Percentiles rank a stretch among this genome's conserved stretches.
phyloP scores from a whole-genome alignment of 2,797 vertebrate species.

The Euthynnus affinis region DNA sequence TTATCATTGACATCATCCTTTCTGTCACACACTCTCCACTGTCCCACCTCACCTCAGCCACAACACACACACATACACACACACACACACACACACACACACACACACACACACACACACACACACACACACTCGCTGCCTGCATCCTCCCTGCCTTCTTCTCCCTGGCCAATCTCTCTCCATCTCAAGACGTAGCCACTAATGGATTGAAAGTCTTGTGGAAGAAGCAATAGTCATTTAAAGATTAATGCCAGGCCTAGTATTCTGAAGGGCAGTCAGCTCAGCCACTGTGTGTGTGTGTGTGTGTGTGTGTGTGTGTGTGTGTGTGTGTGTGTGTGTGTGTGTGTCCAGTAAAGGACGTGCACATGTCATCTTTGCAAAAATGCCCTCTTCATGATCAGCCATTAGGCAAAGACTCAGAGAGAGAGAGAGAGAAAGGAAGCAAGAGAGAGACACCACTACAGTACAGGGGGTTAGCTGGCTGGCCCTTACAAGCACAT shows the following conservation, averaged over 20 bases:
- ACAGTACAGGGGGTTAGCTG: slow-evolving; percentile 54
- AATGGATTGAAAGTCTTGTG: slow-evolving; percentile 86
- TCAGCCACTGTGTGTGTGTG: slow-evolving; percentile 26
- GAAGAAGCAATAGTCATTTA: slow-evolving; percentile 85
- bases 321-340: slow-evolving; percentile 21
- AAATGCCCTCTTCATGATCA: slow-evolving; percentile 82
- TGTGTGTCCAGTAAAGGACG: slow-evolving; percentile 62
- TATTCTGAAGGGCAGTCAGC: slow-evolving; percentile 83
- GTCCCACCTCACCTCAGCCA: slow-evolving; percentile 1
- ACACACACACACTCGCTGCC: slow-evolving; percentile 15
- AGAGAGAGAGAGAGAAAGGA: slow-evolving; percentile 55
- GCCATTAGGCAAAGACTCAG: slow-evolving; percentile 76
- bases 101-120: slow-evolving; percentile 23
- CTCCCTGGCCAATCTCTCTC: slow-evolving; percentile 76
- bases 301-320: slow-evolving; percentile 27
- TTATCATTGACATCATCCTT: slow-evolving; percentile 85
- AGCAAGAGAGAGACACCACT: slow-evolving; percentile 27
- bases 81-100: slow-evolving; percentile 26
- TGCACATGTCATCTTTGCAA: slow-evolving; percentile 74
- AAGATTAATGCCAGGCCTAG: slow-evolving; percentile 85
- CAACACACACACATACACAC: slow-evolving; percentile 8
- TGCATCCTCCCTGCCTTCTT: slow-evolving; percentile 57
- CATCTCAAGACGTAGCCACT: slow-evolving; percentile 79
- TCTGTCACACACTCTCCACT: slow-evolving; percentile 34
- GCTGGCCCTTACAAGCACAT: slow-evolving; percentile 64